Percentiles rank a stretch among this genome's conserved stretches.
These are phyloP conservation scores for Agelaius phoeniceus DNA, from an alignment of 2,113 vertebrate species.

Conservation along the genomic window DNA sequence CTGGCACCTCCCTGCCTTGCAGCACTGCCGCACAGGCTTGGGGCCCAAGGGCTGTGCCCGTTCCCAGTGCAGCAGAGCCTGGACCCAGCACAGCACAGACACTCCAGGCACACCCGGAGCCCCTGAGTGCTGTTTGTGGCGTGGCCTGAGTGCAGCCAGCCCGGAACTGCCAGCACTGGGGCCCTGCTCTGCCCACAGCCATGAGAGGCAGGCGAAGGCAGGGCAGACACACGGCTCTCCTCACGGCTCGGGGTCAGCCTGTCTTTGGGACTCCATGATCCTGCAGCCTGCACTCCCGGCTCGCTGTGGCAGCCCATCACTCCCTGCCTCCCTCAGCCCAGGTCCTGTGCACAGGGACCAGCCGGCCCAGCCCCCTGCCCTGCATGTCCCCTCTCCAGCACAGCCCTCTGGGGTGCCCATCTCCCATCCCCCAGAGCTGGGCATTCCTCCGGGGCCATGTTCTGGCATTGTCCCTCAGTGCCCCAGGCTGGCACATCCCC, in stretches of 20 bases:
- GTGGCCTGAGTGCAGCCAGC: neutral
- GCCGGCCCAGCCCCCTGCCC: neutral
- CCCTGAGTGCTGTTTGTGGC: rapidly evolving
- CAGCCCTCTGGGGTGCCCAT: neutral
- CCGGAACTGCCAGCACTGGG: rapidly evolving
- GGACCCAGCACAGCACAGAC: rapidly evolving
- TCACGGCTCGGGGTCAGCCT: neutral
- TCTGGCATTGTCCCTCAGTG: rapidly evolving
- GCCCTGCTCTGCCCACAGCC: neutral
- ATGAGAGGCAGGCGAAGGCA: neutral
- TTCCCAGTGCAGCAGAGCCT: neutral
- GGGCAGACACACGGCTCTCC: rapidly evolving
- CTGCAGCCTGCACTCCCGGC: neutral
- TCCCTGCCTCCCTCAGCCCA: neutral
- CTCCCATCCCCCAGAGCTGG: neutral
- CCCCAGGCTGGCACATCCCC: rapidly evolving
- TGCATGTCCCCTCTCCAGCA: rapidly evolving
- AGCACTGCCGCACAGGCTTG: neutral
- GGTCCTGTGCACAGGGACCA: neutral
- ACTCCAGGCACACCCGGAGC: neutral
- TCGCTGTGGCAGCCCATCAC: rapidly evolving
- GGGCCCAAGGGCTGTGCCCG: neutral
- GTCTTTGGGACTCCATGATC: neutral
- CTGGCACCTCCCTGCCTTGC: neutral
- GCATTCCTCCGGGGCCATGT: neutral